These are phyloP conservation scores for Mylabris sibirica DNA, from an alignment of 2,888 invertebrate species.

Conservation along the genomic window DNA sequence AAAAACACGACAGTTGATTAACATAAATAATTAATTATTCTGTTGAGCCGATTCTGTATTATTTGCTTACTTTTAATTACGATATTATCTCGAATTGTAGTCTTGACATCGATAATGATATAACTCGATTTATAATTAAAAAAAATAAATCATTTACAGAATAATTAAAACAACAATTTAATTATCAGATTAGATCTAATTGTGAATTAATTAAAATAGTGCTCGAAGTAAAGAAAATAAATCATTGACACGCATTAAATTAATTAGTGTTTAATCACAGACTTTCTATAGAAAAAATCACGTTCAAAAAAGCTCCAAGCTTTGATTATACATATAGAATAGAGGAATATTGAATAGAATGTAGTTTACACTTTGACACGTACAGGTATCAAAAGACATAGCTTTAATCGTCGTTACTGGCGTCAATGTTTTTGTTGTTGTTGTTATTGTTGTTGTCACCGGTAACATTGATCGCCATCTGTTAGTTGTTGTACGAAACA, in stretches of 20 bases:
- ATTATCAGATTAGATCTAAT: slow-evolving; percentile 1
- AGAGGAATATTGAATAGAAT: slow-evolving; percentile 32
- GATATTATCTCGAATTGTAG: slow-evolving; percentile 19
- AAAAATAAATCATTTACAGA: neutral
- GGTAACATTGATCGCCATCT: slow-evolving; percentile 23
- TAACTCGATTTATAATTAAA: neutral
- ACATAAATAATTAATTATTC: slow-evolving; percentile 34
- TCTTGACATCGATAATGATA: neutral
- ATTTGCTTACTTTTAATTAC: slow-evolving; percentile 28
- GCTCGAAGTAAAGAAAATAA: neutral
- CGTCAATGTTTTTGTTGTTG: neutral
- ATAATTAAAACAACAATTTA: neutral
- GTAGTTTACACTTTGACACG: slow-evolving; percentile 37
- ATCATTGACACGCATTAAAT: neutral
- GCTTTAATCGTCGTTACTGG: neutral
- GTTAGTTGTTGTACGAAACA: slow-evolving; percentile 20
- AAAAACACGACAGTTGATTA: slow-evolving; percentile 36
- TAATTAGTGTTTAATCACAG: no score
- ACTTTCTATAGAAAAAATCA: no score
- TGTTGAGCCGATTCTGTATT: slow-evolving; percentile 1
- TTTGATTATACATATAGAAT: slow-evolving; percentile 41
- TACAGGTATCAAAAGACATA: slow-evolving; percentile 37
- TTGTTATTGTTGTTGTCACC: neutral
- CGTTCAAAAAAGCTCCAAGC: slow-evolving; percentile 4
- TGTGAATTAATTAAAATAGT: neutral